These are phyloP conservation scores for Conus canariensis DNA, from an alignment of 2,888 invertebrate genomes.

Conservation along the genomic window DNA sequence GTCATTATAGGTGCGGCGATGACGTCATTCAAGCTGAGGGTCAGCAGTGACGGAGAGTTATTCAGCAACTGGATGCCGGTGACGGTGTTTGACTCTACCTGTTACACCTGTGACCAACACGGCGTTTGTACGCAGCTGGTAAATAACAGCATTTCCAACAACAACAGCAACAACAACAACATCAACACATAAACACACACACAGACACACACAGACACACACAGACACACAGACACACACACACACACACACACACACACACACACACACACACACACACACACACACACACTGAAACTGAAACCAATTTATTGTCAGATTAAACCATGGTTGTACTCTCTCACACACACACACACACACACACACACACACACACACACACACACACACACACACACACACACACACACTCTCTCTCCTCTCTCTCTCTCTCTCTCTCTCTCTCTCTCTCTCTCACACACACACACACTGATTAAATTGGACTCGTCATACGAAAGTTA, in stretches of 20 bases:
- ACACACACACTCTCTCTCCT: too few species aligned
- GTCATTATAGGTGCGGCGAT: neutral
- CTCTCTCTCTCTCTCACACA: too few species aligned
- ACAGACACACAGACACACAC: neutral
- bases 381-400: too few species aligned
- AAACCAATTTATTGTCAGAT: too few species aligned
- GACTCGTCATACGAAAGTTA: neutral
- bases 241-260: slow-evolving; percentile 6
- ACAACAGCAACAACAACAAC: neutral
- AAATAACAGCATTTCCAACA: neutral
- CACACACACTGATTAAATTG: too few species aligned
- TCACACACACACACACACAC: too few species aligned
- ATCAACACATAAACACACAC: neutral
- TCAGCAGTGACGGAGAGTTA: neutral
- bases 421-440: too few species aligned
- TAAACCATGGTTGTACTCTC: too few species aligned
- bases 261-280: slow-evolving; percentile 25
- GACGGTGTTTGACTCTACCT: neutral
- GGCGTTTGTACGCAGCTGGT: neutral
- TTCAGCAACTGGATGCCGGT: neutral
- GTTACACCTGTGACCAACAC: neutral
- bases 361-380: too few species aligned
- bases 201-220: neutral
- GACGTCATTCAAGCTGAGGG: slow-evolving; percentile 9
- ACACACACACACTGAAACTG: neutral